Evolutionary conservation across 2,888 invertebrate genomes (phyloP).

Genomic region (Acronicta alni): DNA sequence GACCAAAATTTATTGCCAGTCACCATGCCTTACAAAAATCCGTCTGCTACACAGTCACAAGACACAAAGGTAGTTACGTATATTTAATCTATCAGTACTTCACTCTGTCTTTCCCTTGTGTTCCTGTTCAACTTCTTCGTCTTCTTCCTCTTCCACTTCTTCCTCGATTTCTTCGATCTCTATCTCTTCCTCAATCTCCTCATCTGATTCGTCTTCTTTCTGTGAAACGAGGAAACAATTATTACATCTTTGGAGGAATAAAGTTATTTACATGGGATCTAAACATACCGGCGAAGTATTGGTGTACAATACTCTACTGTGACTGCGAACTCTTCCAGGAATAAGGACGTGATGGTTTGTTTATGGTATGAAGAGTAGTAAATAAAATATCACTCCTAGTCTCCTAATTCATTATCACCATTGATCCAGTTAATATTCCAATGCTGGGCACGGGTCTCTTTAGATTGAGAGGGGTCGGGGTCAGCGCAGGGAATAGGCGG

Average conservation of each 20-base stretch:
- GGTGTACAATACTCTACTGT: too few species aligned
- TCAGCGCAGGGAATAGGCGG: too few species aligned
- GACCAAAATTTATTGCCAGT: not conserved
- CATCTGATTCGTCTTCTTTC: constrained; percentile 83
- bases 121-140: constrained; percentile 33
- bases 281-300: too few species aligned
- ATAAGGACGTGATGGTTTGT: too few species aligned
- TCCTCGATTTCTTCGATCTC: constrained; percentile 84
- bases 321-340: too few species aligned
- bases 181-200: constrained; percentile 79
- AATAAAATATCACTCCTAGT: too few species aligned
- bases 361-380: too few species aligned
- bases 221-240: constrained; percentile 56
- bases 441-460: too few species aligned
- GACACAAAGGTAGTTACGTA: constrained; percentile 14
- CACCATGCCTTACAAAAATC: not conserved
- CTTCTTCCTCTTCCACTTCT: constrained; percentile 70
- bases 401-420: too few species aligned
- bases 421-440: too few species aligned
- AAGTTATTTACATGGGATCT: too few species aligned
- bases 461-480: too few species aligned
- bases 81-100: constrained; percentile 62
- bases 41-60: constrained; percentile 18
- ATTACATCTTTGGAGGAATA: not conserved
- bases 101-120: constrained; percentile 51